Evolutionary conservation across 37 sponge, comb jelly and placozoan genomes (phyloP).

Genomic region (Diacarnus erythraeanus): DNA sequence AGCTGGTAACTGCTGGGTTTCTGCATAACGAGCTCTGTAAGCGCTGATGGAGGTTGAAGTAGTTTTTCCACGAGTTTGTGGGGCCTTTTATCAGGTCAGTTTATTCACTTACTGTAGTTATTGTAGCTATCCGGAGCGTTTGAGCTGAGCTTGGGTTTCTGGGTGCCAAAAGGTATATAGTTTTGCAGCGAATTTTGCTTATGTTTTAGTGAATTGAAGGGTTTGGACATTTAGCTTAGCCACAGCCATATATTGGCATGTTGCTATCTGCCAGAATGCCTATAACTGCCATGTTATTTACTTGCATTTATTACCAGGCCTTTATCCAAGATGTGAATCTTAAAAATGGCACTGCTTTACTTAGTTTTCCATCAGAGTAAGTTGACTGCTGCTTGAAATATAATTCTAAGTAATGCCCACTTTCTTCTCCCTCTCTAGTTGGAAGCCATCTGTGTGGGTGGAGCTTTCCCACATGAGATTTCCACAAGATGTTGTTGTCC

Average conservation of each 20-base stretch:
- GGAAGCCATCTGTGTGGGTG: constrained; percentile 55
- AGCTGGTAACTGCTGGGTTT: too few species aligned
- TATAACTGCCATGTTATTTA: background rate
- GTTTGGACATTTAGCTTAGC: too few species aligned
- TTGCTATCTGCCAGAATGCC: too few species aligned
- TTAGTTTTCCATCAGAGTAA: constrained; percentile 62
- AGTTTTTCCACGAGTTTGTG: constrained; percentile 71
- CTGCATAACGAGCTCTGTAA: too few species aligned
- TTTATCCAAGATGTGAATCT: constrained; percentile 44
- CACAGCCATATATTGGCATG: too few species aligned
- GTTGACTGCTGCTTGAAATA: background rate
- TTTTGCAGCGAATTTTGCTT: too few species aligned
- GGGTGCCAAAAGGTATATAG: too few species aligned
- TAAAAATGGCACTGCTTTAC: constrained; percentile 22
- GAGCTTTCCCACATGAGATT: constrained; percentile 43
- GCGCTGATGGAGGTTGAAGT: constrained; percentile 73
- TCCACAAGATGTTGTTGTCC: constrained; percentile 9
- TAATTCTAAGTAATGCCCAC: constrained; percentile 2
- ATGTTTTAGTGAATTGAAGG: too few species aligned
- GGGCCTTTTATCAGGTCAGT: constrained; percentile 81
- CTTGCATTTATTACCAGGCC: constrained; percentile 29
- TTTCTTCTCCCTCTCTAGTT: constrained; percentile 38
- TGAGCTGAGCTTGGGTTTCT: too few species aligned
- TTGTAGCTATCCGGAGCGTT: too few species aligned
- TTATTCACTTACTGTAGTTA: too few species aligned